Conservation (phyloP, 2,888 invertebrate species). For the Caenorhabditis sulstoni region DNA sequence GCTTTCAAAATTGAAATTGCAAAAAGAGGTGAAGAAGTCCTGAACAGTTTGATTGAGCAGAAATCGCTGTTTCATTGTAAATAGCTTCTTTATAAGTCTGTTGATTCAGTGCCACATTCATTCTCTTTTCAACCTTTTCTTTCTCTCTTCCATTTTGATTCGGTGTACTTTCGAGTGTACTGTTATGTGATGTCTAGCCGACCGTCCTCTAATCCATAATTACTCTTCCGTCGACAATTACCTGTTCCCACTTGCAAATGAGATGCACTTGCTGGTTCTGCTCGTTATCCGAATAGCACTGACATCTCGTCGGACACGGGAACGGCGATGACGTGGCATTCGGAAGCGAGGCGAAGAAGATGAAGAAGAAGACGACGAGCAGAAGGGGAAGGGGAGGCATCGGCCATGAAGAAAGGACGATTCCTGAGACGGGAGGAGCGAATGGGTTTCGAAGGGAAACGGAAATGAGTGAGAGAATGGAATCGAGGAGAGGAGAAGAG, state of each 20-base stretch:
- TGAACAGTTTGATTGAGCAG: no score
- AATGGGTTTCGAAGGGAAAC: constrained; percentile 1
- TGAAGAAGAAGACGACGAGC: constrained; percentile 9
- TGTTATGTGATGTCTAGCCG: constrained; percentile 23
- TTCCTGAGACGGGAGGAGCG: background rate
- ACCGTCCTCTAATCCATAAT: constrained; percentile 33
- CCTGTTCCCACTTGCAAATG: constrained; percentile 76
- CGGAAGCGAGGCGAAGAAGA: background rate
- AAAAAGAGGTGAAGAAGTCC: no score
- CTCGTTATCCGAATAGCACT: constrained; percentile 72
- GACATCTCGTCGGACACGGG: constrained; percentile 70
- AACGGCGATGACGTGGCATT: constrained; percentile 29
- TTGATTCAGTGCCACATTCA: no score
- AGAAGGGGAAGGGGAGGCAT: constrained; percentile 34
- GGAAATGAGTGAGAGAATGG: no score
- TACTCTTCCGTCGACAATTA: constrained; percentile 27
- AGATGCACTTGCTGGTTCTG: constrained; percentile 68
- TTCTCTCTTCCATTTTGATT: no score
- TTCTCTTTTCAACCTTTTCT: background rate
- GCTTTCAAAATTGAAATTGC: no score
- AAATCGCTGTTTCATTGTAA: no score
- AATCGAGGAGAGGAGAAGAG: background rate
- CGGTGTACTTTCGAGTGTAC: no score
- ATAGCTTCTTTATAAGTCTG: no score
- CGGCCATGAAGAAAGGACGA: constrained; percentile 28